These are phyloP conservation scores for Laupala kohalensis DNA, from an alignment of 1,140 invertebrate species.

Conservation along the genomic window DNA sequence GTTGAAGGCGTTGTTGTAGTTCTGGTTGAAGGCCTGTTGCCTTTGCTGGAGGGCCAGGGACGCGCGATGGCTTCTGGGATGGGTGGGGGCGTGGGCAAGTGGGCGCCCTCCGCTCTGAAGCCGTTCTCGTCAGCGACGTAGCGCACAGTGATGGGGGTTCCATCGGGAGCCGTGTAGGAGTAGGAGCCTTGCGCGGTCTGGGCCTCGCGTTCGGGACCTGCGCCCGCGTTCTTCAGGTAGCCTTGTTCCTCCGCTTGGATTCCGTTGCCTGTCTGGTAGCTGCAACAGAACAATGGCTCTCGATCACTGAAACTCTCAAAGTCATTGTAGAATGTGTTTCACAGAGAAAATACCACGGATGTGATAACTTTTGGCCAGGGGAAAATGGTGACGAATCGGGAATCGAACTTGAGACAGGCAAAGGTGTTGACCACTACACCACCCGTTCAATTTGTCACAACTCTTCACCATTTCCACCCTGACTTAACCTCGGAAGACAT, in stretches of 20 bases:
- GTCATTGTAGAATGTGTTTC: no score
- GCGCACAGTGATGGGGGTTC: constrained; percentile 26
- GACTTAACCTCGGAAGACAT: no score
- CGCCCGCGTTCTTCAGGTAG: constrained; percentile 37
- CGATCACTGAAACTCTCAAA: no score
- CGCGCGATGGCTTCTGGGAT: constrained; percentile 19
- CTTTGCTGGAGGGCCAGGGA: constrained; percentile 22
- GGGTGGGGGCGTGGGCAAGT: constrained; percentile 17
- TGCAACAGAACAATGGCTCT: constrained; percentile 21
- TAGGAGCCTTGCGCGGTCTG: constrained; percentile 26
- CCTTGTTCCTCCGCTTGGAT: constrained; percentile 45
- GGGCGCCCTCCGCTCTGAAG: constrained; percentile 25
- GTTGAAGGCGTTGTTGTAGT: no score
- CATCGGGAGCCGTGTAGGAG: constrained; percentile 35
- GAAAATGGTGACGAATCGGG: no score
- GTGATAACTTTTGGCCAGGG: no score
- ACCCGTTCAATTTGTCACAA: no score
- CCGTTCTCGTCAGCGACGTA: constrained; percentile 38
- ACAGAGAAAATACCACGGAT: no score
- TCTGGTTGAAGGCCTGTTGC: no score
- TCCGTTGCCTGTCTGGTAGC: constrained; percentile 49
- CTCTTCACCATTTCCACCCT: no score
- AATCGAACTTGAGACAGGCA: no score
- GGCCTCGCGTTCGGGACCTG: constrained; percentile 21
- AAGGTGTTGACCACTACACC: no score